These are phyloP conservation scores for Electrophaes corylata DNA, from an alignment of 2,888 invertebrate species.

Conservation along the genomic window DNA sequence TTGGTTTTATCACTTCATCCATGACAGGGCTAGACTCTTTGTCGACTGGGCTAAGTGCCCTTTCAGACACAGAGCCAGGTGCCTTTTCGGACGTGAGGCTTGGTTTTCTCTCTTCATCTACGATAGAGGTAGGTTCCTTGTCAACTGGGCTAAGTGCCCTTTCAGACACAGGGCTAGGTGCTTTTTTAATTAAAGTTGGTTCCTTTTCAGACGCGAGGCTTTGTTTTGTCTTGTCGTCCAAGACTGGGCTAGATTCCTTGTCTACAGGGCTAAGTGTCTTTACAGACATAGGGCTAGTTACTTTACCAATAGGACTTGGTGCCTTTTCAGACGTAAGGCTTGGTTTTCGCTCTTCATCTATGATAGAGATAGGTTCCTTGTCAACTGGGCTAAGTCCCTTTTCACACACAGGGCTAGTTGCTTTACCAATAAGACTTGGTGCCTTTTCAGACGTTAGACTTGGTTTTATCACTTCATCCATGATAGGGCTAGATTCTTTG, in stretches of 20 bases:
- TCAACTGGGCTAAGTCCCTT: conserved; percentile 13
- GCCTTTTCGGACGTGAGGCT: conserved; percentile 1
- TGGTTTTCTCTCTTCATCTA: background rate
- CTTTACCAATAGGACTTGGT: conserved; percentile 13
- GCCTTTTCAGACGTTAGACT: conserved; percentile 22
- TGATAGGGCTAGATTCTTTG: background rate
- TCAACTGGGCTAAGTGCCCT: conserved; percentile 22
- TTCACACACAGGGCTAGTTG: conserved; percentile 6
- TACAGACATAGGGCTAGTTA: conserved; percentile 13
- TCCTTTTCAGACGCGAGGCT: conserved; percentile 19
- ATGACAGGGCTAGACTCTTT: conserved; percentile 4
- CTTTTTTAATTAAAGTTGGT: no score
- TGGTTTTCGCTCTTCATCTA: background rate
- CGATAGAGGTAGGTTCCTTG: conserved; percentile 4
- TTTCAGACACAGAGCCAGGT: conserved; percentile 1
- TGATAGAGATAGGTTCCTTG: conserved; percentile 17
- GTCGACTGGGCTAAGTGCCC: background rate
- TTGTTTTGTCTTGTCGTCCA: conserved; percentile 9
- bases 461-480: background rate
- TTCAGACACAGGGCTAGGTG: conserved; percentile 8
- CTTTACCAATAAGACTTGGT: no score
- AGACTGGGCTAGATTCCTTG: conserved; percentile 10
- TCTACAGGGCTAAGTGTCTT: conserved; percentile 26
- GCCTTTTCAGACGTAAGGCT: background rate
- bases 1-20: conserved; percentile 6